Percentiles rank a stretch among this genome's conserved stretches.
phyloP scores from a whole-genome alignment of 2,113 vertebrate genomes.

The Bambusicola thoracicus region DNA sequence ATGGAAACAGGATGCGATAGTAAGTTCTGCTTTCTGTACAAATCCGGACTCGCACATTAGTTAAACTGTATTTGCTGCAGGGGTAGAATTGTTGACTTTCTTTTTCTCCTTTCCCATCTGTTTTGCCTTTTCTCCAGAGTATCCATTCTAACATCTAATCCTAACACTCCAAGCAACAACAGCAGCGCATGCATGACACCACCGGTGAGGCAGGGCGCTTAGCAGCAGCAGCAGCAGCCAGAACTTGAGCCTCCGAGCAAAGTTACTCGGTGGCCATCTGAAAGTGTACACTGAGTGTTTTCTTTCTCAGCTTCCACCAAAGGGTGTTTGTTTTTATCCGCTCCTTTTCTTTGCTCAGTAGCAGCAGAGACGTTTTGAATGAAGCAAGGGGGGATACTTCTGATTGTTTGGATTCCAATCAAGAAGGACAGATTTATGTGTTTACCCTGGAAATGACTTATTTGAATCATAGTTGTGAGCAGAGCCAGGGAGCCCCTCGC shows the following conservation, averaged over 20 bases:
- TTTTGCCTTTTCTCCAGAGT: background rate
- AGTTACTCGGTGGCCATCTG: background rate
- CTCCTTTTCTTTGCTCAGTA: slow-evolving; percentile 53
- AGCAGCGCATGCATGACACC: background rate
- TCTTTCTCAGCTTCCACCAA: background rate
- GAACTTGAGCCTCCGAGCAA: background rate
- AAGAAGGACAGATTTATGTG: slow-evolving; percentile 57
- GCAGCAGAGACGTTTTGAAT: slow-evolving; percentile 33
- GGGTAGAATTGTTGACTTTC: background rate
- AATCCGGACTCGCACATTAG: slow-evolving; percentile 16
- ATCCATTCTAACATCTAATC: slow-evolving; percentile 3
- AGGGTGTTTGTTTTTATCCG: slow-evolving; percentile 43
- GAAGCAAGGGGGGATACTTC: slow-evolving; percentile 27
- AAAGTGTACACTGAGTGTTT: background rate
- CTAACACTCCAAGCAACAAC: background rate
- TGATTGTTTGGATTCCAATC: slow-evolving; percentile 48
- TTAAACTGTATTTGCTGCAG: slow-evolving; percentile 23
- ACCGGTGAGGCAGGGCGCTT: background rate
- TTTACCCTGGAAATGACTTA: slow-evolving; percentile 71
- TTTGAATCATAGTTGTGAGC: slow-evolving; percentile 62
- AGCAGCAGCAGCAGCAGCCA: background rate
- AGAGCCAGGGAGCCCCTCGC: slow-evolving; percentile 52
- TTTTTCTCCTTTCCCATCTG: background rate
- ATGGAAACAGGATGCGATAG: background rate
- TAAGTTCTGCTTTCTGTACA: slow-evolving; percentile 19